These are phyloP conservation scores for Turdus rufiventris DNA, from an alignment of 2,113 vertebrate genomes.

Conservation along the genomic window DNA sequence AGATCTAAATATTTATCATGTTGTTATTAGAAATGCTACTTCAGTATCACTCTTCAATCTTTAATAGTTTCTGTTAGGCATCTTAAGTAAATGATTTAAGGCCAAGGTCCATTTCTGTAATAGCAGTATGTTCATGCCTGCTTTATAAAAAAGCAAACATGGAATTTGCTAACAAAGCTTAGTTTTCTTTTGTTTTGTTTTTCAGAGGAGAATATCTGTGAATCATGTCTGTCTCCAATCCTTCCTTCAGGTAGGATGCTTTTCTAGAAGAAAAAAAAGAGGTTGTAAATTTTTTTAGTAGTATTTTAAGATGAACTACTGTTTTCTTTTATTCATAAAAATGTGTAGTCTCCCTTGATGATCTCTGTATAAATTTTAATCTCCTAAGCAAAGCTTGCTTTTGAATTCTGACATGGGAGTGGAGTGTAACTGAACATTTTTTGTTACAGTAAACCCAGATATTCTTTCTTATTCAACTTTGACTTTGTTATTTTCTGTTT, in stretches of 20 bases:
- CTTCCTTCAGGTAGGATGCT: constrained; percentile 86
- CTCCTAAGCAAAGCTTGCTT: background rate
- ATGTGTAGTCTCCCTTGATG: background rate
- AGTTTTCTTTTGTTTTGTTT: background rate
- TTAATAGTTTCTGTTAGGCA: background rate
- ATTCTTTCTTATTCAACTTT: background rate
- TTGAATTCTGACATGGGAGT: background rate
- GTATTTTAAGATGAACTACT: background rate
- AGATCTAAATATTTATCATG: background rate
- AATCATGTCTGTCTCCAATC: constrained; percentile 88
- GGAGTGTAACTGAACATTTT: background rate
- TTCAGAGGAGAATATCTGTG: constrained; percentile 95
- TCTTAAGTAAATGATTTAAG: background rate
- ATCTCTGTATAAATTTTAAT: background rate
- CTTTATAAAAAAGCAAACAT: background rate
- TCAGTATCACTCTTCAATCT: background rate
- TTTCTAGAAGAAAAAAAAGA: background rate
- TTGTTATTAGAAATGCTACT: background rate
- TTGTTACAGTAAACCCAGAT: background rate
- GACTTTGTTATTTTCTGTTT: background rate
- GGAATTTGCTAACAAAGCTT: background rate
- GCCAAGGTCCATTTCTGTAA: background rate
- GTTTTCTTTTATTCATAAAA: background rate
- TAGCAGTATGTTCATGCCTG: background rate
- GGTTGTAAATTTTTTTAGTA: background rate